Conservation (phyloP, 2,113 vertebrate genomes). For the Phasianus colchicus region DNA sequence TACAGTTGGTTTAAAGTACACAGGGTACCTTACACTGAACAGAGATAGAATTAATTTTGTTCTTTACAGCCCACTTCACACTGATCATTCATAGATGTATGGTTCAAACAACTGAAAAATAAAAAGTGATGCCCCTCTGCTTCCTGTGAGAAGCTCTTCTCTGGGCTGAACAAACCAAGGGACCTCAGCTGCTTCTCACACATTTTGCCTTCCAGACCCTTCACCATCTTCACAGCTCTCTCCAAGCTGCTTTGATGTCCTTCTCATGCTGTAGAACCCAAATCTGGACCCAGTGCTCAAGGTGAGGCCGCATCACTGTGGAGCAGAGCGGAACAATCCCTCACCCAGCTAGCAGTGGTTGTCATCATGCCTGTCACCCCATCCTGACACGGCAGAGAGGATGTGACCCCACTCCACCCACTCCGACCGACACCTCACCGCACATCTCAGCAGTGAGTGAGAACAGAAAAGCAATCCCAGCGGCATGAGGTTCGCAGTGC, state of each 20-base stretch:
- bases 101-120: conserved; percentile 1
- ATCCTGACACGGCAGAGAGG: neutral
- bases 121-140: neutral
- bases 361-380: neutral
- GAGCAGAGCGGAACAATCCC: neutral
- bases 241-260: neutral
- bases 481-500: neutral
- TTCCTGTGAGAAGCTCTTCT: neutral
- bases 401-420: conserved; percentile 22
- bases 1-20: neutral
- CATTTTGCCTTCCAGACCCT: neutral
- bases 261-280: neutral
- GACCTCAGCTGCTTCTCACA: neutral
- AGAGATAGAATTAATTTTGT: neutral
- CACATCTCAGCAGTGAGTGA: neutral
- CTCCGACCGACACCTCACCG: neutral
- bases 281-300: neutral
- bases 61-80: neutral
- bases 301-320: neutral
- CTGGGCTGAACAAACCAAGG: neutral
- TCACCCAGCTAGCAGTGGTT: neutral
- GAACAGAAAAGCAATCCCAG: neutral
- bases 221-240: neutral
- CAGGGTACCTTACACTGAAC: neutral
- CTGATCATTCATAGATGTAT: neutral